Conservation (phyloP, 2,113 vertebrate genomes). For the Hippocampus mohnikei region DNA sequence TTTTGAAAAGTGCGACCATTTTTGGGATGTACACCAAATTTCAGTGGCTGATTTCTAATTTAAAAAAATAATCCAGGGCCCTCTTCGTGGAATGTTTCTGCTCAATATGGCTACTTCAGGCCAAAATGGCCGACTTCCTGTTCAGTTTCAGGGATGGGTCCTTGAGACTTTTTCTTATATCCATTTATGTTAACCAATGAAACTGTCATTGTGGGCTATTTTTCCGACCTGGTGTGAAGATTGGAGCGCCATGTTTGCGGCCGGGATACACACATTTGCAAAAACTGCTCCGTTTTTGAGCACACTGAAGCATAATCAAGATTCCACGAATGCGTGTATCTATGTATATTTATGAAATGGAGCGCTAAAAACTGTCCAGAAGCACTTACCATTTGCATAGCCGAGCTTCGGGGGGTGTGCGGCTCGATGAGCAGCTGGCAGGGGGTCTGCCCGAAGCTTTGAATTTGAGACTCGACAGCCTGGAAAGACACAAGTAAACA, state of each 20-base stretch:
- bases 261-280: too few relatives aligned
- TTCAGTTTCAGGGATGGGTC: background rate
- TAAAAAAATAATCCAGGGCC: too few relatives aligned
- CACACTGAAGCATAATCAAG: background rate
- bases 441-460: conserved; percentile 97
- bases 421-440: conserved; percentile 95
- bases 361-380: background rate
- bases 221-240: too few relatives aligned
- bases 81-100: too few relatives aligned
- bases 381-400: conserved; percentile 96
- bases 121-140: too few relatives aligned
- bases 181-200: background rate
- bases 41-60: too few relatives aligned
- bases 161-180: background rate
- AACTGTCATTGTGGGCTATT: background rate
- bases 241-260: too few relatives aligned
- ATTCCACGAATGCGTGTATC: too few relatives aligned
- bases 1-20: too few relatives aligned
- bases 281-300: background rate
- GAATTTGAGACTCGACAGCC: conserved; percentile 96
- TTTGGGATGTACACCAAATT: too few relatives aligned
- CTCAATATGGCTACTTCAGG: too few relatives aligned
- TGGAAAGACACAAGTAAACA: conserved; percentile 50
- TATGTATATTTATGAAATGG: background rate
- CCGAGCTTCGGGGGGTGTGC: conserved; percentile 92